Percentiles rank a stretch among this genome's conserved stretches.
Evolutionary conservation across 2,113 vertebrate species (phyloP).

Genomic region (Phrynosoma blainvillii): DNA sequence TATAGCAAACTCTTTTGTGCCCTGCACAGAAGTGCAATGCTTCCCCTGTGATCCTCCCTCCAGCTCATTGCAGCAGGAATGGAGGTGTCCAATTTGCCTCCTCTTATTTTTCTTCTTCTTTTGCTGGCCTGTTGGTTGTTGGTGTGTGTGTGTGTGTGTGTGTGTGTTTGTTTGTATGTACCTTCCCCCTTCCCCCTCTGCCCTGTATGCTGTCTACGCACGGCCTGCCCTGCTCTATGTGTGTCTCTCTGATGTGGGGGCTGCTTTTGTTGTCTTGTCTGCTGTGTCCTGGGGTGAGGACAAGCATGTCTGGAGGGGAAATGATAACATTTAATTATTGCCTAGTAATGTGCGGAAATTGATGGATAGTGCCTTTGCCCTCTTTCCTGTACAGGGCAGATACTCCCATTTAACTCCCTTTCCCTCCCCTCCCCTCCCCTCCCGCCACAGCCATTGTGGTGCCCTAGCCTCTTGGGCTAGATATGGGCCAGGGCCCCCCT

Average conservation of each 20-base stretch:
- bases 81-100: neutral
- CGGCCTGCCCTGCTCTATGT: conserved; percentile 37
- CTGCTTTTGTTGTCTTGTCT: conserved; percentile 37
- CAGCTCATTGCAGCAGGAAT: conserved; percentile 39
- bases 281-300: conserved; percentile 34
- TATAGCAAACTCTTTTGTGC: neutral
- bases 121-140: conserved; percentile 48
- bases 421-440: neutral
- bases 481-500: neutral
- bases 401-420: neutral
- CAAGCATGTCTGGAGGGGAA: conserved; percentile 26
- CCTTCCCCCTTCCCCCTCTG: neutral
- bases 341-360: neutral
- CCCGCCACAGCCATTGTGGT: neutral
- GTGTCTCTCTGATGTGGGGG: conserved; percentile 9
- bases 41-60: neutral
- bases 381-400: neutral
- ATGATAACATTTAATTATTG: neutral
- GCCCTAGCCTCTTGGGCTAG: neutral
- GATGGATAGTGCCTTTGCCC: neutral
- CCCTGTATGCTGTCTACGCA: conserved; percentile 27
- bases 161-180: conserved; percentile 5
- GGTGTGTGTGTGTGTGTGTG: conserved; percentile 5
- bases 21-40: neutral
- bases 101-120: neutral